Evolutionary conservation across 2,797 vertebrate species (phyloP).

Genomic region (Acanthornis magna): DNA sequence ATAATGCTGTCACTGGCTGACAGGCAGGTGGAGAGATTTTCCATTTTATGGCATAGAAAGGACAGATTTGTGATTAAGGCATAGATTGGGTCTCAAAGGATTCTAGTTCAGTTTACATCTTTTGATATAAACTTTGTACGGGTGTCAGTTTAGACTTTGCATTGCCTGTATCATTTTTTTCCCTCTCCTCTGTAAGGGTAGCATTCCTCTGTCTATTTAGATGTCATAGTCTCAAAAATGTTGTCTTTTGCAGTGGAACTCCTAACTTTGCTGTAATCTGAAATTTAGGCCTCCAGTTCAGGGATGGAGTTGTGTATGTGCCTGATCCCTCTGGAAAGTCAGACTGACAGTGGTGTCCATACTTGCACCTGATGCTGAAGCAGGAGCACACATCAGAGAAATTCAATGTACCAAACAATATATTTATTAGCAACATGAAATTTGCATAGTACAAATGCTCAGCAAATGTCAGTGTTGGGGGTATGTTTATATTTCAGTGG

Average conservation of each 20-base stretch:
- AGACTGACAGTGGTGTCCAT: neutral
- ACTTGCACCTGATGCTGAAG: neutral
- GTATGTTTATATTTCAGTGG: neutral
- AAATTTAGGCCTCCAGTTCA: neutral
- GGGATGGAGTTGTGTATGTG: neutral
- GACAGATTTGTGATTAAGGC: constrained; percentile 23
- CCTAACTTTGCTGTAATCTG: neutral
- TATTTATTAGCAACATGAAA: neutral
- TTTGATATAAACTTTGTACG: neutral
- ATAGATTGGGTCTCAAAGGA: neutral
- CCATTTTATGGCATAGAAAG: constrained; percentile 9
- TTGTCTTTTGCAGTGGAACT: neutral
- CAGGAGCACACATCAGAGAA: neutral
- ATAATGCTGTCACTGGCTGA: constrained; percentile 16
- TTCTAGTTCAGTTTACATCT: constrained; percentile 2
- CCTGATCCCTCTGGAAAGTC: neutral
- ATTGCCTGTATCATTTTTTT: neutral
- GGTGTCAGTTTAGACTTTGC: neutral
- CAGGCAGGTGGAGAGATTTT: constrained; percentile 31
- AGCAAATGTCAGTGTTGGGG: neutral
- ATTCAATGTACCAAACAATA: neutral
- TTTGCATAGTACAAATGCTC: neutral
- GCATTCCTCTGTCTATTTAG: neutral
- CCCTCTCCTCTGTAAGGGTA: neutral
- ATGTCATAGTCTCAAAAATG: neutral